phyloP scores from a whole-genome alignment of 2,113 vertebrate species.

The Pipra filicauda region DNA sequence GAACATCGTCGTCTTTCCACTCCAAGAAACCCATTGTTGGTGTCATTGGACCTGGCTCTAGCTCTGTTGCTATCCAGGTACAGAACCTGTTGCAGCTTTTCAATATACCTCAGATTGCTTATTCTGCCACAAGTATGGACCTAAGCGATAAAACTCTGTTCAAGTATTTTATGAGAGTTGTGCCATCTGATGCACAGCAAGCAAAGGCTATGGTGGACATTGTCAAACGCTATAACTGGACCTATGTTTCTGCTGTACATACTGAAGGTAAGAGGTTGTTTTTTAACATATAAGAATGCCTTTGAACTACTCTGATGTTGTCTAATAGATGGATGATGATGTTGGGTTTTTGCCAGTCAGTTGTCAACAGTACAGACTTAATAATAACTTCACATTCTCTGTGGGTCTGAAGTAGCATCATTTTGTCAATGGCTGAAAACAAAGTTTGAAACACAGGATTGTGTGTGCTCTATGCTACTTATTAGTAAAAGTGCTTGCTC shows the following conservation, averaged over 20 bases:
- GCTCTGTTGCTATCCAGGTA: conserved; percentile 97
- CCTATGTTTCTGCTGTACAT: conserved; percentile 96
- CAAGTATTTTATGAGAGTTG: conserved; percentile 99
- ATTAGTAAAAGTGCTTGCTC: background rate
- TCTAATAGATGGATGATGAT: background rate
- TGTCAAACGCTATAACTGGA: conserved; percentile 99
- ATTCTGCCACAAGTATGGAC: conserved; percentile 99
- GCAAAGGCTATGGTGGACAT: conserved; percentile 99
- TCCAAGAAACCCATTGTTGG: conserved; percentile 98
- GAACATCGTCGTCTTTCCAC: conserved; percentile 83
- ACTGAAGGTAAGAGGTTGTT: conserved; percentile 85
- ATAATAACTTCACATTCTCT: background rate
- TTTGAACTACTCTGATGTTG: background rate
- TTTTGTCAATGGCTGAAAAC: background rate
- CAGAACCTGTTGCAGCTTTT: conserved; percentile 98
- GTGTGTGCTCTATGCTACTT: background rate
- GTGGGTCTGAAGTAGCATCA: background rate
- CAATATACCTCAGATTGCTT: conserved; percentile 99
- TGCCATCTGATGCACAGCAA: conserved; percentile 95
- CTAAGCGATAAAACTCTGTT: conserved; percentile 96
- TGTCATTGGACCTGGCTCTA: conserved; percentile 96
- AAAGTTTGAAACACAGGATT: background rate
- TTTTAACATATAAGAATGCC: background rate
- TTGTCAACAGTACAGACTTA: background rate
- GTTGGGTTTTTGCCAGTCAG: background rate